Conservation (phyloP, 1,140 invertebrate genomes). For the Drosophila navojoa region DNA sequence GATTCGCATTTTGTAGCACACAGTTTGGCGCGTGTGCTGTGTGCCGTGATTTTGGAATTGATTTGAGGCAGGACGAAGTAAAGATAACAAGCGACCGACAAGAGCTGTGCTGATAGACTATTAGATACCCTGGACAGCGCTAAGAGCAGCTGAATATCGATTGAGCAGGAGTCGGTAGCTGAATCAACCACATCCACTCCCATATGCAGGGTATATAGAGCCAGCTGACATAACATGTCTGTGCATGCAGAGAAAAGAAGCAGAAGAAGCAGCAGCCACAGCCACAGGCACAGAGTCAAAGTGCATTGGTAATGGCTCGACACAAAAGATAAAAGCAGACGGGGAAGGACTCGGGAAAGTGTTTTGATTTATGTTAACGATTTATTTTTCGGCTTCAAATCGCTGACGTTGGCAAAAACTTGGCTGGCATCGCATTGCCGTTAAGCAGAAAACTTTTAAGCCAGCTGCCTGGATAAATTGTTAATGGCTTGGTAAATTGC, state of each 20-base stretch:
- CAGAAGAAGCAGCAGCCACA: background rate
- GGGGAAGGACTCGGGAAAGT: conserved; percentile 21
- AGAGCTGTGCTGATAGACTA: background rate
- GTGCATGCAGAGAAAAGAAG: conserved; percentile 3
- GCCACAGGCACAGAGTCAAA: conserved; percentile 45
- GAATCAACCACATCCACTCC: background rate
- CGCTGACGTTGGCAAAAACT: conserved; percentile 27
- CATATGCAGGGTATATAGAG: background rate
- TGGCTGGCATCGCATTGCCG: background rate
- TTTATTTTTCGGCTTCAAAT: conserved; percentile 38
- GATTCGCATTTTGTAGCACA: conserved; percentile 17
- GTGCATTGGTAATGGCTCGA: conserved; percentile 69
- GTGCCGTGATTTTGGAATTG: conserved; percentile 36
- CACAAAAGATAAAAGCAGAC: conserved; percentile 60
- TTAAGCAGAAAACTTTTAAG: conserved; percentile 30
- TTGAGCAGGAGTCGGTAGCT: too few relatives aligned
- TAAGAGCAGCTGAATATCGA: too few relatives aligned
- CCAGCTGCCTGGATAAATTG: conserved; percentile 28
- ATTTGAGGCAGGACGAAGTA: conserved; percentile 28
- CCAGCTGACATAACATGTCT: conserved; percentile 35
- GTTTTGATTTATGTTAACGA: conserved; percentile 63
- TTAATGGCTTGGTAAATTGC: conserved; percentile 35
- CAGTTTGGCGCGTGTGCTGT: conserved; percentile 14
- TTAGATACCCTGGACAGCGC: background rate
- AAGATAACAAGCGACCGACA: conserved; percentile 28